Percentiles rank a stretch among this genome's conserved stretches.
These are phyloP conservation scores for Nudaria mundana DNA, from an alignment of 2,888 invertebrate species.

Conservation along the genomic window DNA sequence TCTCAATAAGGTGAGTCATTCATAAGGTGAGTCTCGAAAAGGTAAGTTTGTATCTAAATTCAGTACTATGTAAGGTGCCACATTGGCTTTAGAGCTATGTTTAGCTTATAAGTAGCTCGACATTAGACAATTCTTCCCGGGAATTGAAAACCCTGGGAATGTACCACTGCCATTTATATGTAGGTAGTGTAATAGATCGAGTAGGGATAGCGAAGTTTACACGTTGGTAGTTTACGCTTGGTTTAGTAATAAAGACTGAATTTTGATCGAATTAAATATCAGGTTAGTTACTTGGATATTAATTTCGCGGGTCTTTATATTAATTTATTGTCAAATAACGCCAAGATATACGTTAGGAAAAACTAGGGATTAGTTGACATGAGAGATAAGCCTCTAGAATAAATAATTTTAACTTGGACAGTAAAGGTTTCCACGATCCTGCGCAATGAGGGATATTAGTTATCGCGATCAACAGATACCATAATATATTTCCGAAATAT, in stretches of 20 bases:
- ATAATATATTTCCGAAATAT: too few species aligned
- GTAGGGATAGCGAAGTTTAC: constrained; percentile 26
- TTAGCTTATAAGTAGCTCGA: constrained; percentile 38
- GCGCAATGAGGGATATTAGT: too few species aligned
- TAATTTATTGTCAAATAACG: constrained; percentile 27
- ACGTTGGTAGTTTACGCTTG: too few species aligned
- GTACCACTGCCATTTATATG: constrained; percentile 32
- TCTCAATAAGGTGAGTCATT: too few species aligned
- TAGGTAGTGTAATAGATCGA: constrained; percentile 42
- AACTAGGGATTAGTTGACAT: constrained; percentile 33
- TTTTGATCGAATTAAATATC: constrained; percentile 24
- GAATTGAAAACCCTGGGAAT: constrained; percentile 6
- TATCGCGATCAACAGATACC: too few species aligned
- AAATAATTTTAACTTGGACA: constrained; percentile 28
- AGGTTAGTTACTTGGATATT: constrained; percentile 27
- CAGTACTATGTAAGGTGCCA: constrained; percentile 54
- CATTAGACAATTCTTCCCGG: constrained; percentile 30
- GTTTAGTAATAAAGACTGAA: constrained; percentile 66
- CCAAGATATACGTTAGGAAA: constrained; percentile 39
- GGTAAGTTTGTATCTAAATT: too few species aligned
- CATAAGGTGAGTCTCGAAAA: constrained; percentile 9
- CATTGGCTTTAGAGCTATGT: constrained; percentile 38
- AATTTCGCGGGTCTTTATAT: too few species aligned
- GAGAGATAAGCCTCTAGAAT: constrained; percentile 36
- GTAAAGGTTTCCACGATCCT: too few species aligned